Evolutionary conservation across 2,888 invertebrate species (phyloP), one percentile per base, ranked within the genome.

Genomic region (Eupithecia inturbata): DNA sequence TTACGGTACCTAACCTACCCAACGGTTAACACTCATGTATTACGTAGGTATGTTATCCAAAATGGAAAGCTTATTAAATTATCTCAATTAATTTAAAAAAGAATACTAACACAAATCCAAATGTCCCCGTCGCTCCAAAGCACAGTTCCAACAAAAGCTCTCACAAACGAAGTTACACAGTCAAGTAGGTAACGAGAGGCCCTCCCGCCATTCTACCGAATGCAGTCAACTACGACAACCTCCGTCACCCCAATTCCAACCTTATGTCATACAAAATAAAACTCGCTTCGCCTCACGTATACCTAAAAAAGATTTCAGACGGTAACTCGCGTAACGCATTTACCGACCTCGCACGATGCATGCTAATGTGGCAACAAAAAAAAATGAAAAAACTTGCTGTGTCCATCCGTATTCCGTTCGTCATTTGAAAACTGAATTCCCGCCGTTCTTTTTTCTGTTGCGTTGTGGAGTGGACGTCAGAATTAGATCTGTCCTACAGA

Each of bases 131-230:
- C 31, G 70, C 76, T 77, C 77, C 36, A 70, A 39, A 85, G 88
- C 78, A 80, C 72, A 28, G 19, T 19, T 78, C 68, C 74, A 68
- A 82, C 84, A 84, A 87, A 83, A 86, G 87, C 88, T 85, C 83
- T 89, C 87, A 86, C 91, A 92, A 94, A 94, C 90, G 92, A 93
- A 93, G 93, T 94, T 94, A 93, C 90, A 92, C 91, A 93, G 94
- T 93, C 94, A 93, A 94, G 94, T 93, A 90, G 89, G 90, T 91
- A 93, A 93, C 93, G 93, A 92, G 93, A 91, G 91, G 91, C 89
- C 89, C 89, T 87, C 87, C 85, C 88, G 78, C 76, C 85, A 89
- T 89, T 88, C 87, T 89, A 85, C 87, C 85, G 63, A 74, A 73
- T 78, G 78, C 77, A 79, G 69, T 75, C 64, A 74, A 73, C 70